A percentile compares a stretch with the other conserved stretches of the same genome.
phyloP scores from a whole-genome alignment of 2,797 vertebrate genomes.

The Typhlichthys eigenmanni region DNA sequence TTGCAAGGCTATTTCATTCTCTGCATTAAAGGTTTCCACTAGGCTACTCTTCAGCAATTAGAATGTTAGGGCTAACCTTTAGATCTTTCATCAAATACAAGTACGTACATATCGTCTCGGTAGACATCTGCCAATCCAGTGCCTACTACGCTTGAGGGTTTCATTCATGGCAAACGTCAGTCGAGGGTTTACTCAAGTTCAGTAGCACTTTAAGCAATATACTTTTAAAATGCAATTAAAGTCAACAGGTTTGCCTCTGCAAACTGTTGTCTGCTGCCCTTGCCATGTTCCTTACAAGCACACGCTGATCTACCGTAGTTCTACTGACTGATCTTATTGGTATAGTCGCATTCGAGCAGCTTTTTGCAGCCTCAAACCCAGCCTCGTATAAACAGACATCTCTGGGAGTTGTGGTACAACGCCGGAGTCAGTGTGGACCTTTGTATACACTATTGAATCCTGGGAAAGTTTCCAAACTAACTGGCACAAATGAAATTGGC shows the following conservation, averaged over 20 bases:
- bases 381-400: constrained; percentile 1
- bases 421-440: background rate
- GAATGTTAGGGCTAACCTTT: constrained; percentile 19
- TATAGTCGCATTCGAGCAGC: constrained; percentile 17
- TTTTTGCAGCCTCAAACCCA: constrained; percentile 4
- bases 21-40: constrained; percentile 7
- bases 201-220: background rate
- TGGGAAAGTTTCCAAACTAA: background rate
- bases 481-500: constrained; percentile 1
- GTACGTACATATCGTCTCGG: background rate
- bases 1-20: constrained; percentile 52
- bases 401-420: background rate
- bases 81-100: constrained; percentile 1
- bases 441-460: background rate
- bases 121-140: background rate
- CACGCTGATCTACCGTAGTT: constrained; percentile 27
- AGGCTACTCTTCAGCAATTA: no score
- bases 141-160: no score
- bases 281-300: constrained; percentile 4
- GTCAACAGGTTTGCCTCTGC: background rate
- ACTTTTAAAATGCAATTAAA: background rate
- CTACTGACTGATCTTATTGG: constrained; percentile 6
- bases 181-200: no score
- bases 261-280: constrained; percentile 6
- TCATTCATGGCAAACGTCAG: no score